Conservation (phyloP, 1,140 invertebrate species). For the Antheraea pernyi region DNA sequence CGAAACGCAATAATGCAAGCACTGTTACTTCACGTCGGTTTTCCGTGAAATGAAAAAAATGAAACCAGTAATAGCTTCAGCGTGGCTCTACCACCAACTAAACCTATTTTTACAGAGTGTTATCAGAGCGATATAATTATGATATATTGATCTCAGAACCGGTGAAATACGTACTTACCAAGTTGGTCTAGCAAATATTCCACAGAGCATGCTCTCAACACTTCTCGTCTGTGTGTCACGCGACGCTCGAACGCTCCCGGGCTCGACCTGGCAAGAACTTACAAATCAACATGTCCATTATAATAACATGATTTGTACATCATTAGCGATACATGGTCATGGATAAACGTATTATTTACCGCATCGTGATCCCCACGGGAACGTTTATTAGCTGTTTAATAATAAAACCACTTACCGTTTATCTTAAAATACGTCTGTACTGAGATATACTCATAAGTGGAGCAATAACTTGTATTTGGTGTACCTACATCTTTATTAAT, state of each 20-base stretch:
- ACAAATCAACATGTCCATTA: conserved; percentile 53
- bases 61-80: no score
- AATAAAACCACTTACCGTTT: neutral
- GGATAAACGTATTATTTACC: conserved; percentile 57
- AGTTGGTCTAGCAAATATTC: no score
- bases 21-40: no score
- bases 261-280: conserved; percentile 35
- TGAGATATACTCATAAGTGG: neutral
- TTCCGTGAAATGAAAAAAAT: no score
- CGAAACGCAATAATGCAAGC: no score
- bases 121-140: no score
- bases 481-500: neutral
- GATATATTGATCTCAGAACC: no score
- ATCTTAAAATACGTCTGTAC: neutral
- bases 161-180: no score
- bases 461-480: neutral
- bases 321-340: conserved; percentile 27
- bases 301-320: conserved; percentile 39
- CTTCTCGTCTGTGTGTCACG: neutral
- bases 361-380: neutral
- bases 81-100: no score
- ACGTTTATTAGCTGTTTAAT: conserved; percentile 2
- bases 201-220: neutral
- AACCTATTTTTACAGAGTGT: no score
- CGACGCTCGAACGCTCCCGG: conserved; percentile 25